These are phyloP conservation scores for Drosophila oshimai DNA, from an alignment of 1,140 invertebrate genomes.

Conservation along the genomic window DNA sequence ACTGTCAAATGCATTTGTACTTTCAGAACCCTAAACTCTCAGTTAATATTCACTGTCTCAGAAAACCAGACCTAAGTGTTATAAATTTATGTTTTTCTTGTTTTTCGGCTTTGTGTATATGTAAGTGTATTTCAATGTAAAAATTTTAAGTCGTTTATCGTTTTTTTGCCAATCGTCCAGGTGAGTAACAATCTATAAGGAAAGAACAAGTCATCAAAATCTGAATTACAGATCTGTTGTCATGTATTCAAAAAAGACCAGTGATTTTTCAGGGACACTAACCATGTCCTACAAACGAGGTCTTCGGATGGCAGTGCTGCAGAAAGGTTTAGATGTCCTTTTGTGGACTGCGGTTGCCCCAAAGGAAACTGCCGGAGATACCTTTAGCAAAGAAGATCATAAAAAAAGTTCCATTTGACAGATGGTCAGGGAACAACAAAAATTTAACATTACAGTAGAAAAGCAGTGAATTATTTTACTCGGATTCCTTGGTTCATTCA, in stretches of 20 bases:
- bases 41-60: neutral
- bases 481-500: neutral
- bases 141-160: neutral
- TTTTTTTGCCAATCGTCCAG: neutral
- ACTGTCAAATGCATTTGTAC: neutral
- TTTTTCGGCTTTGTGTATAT: neutral
- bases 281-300: neutral
- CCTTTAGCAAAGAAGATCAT: neutral
- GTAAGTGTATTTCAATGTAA: neutral
- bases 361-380: neutral
- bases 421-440: neutral
- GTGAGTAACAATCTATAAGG: neutral
- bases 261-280: neutral
- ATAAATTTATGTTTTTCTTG: slow-evolving; percentile 2
- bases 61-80: neutral
- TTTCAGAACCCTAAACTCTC: neutral
- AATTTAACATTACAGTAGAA: no score
- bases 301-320: neutral
- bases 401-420: neutral
- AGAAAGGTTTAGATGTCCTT: neutral
- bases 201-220: no score
- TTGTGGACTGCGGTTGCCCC: neutral
- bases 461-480: no score
- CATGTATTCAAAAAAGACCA: neutral
- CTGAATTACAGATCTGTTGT: neutral